Evolutionary conservation across 2,888 invertebrate species (phyloP).

Genomic region (Notodromas monacha): DNA sequence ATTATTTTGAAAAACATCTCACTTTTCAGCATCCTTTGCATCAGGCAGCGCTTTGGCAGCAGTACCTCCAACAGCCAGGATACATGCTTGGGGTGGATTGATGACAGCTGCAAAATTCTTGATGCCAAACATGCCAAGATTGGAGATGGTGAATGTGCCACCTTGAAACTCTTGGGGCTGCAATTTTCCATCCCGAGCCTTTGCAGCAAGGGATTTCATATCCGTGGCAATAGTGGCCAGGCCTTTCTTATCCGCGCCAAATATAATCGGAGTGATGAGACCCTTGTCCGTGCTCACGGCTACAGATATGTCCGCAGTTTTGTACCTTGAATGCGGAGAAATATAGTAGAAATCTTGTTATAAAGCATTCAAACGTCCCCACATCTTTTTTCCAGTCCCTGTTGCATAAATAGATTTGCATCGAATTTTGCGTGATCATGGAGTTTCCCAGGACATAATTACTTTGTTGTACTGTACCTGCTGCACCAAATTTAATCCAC

Average conservation of each 20-base stretch:
- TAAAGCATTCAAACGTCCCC: too few relatives aligned
- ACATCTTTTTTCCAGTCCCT: too few relatives aligned
- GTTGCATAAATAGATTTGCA: too few relatives aligned
- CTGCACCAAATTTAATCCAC: too few relatives aligned
- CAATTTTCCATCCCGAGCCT: constrained; percentile 57
- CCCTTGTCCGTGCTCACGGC: constrained; percentile 85
- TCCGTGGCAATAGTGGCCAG: constrained; percentile 43
- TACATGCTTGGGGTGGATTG: constrained; percentile 80
- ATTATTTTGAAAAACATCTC: too few relatives aligned
- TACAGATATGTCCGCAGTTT: constrained; percentile 59
- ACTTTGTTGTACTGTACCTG: too few relatives aligned
- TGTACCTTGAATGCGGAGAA: neutral
- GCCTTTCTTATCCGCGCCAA: constrained; percentile 62
- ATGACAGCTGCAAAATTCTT: constrained; percentile 70
- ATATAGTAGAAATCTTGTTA: too few relatives aligned
- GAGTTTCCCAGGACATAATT: too few relatives aligned
- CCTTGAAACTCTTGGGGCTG: constrained; percentile 74
- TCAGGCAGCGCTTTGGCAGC: constrained; percentile 38
- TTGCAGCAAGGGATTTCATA: constrained; percentile 42
- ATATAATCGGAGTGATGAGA: constrained; percentile 81
- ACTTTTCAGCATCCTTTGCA: constrained; percentile 21
- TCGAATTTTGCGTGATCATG: too few relatives aligned
- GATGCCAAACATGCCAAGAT: constrained; percentile 75
- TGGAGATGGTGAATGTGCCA: constrained; percentile 73
- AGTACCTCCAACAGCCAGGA: constrained; percentile 58